Evolutionary conservation across 2,888 invertebrate species (phyloP), one percentile per base, ranked within the genome.

Genomic region (Formica aserva): DNA sequence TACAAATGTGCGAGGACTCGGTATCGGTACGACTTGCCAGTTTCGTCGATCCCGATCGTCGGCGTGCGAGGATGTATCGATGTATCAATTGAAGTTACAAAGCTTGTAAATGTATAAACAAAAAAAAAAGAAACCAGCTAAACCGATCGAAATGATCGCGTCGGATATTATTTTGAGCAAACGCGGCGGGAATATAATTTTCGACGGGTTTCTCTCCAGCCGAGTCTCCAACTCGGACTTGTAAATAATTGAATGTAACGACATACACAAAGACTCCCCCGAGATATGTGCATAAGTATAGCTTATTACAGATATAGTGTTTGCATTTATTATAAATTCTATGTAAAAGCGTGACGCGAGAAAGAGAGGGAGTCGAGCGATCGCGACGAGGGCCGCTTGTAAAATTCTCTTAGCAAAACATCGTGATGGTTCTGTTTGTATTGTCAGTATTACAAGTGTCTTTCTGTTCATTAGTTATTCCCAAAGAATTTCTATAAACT

Each of bases 291-390:
- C 81, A 62, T 86, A 87, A 72, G 69, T 85, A 83, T 87, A 90
- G 86, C 86, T 82, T 88, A 88, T 89, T 87, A 88, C 84, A 87
- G 86, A 90, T 89, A 91, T 90, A 91, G 92, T 91, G 91, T 92
- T 92, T 90, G 92, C 92, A 92, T 93, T 92, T 93, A 92, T 92
- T 91, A 93, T 90, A 91, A 92, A 92, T 92, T 92, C 88, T 92
- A 92, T 91, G 91, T 92, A 91, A 89, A 91, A 80, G 86, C 78
- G 75, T 38, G 85, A 81, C 71, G 82, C n/a, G 52, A 52, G 52
- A 52, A 52, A 60, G 35, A 66, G 65, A 83, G 60, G 52, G 52
- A n/a, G 22, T 60, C 63, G 11, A 75, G 82, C 62, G 78, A 80
- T 86, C 81, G 83, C 80, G 78, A 84, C 87, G 81, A 82, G 48